A percentile compares a stretch with the other conserved stretches of the same genome.
Evolutionary conservation across 1,140 invertebrate species (phyloP).

Genomic region (Aradophagus sp.): DNA sequence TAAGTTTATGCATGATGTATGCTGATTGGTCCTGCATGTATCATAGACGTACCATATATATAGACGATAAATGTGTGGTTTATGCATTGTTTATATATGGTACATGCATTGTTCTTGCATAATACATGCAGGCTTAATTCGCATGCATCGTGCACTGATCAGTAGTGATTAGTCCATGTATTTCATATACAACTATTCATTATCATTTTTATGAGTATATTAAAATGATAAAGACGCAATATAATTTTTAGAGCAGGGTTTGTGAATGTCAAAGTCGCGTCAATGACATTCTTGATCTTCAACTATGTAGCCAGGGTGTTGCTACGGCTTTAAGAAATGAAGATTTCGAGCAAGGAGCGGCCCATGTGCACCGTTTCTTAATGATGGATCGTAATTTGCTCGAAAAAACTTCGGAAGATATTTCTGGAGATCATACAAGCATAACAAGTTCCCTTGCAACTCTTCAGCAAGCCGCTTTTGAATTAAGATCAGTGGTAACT

Average conservation of each 20-base stretch:
- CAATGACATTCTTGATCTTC: constrained; percentile 96
- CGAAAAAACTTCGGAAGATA: constrained; percentile 84
- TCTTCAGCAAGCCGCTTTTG: constrained; percentile 88
- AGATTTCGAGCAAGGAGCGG: constrained; percentile 94
- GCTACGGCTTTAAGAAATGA: constrained; percentile 93
- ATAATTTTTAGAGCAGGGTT: constrained; percentile 84
- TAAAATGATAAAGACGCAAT: no score
- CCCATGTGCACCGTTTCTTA: constrained; percentile 95
- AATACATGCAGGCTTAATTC: no score
- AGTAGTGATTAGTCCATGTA: no score
- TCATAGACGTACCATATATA: no score
- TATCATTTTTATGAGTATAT: no score
- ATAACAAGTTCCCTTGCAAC: constrained; percentile 86
- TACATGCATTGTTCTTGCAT: no score
- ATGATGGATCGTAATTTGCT: constrained; percentile 95
- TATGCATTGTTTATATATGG: no score
- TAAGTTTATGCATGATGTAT: no score
- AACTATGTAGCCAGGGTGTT: constrained; percentile 96
- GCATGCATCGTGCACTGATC: no score
- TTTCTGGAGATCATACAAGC: constrained; percentile 81
- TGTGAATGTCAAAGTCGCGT: constrained; percentile 96
- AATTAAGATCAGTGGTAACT: constrained; percentile 82
- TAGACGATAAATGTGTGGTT: no score
- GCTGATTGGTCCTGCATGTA: no score
- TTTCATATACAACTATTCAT: no score